Base-by-base conservation (phyloP, 2,888 invertebrate species). In the Hedychridium roseum region DNA sequence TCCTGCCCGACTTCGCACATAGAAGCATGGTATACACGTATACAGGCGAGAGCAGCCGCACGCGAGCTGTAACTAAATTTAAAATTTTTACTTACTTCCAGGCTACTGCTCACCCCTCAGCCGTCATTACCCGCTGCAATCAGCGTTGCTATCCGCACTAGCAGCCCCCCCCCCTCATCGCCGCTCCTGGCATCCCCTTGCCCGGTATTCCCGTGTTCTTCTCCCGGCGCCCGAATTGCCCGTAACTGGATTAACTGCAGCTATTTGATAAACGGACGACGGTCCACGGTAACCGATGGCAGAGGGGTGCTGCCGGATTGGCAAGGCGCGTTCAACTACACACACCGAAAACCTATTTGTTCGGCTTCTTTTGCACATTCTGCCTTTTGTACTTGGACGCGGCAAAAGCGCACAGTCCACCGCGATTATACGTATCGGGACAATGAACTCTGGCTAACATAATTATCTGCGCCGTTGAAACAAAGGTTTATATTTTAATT, bases 1-100 rank as follows among this genome's bases (percentile, higher is more conserved):
- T 73, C 67, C 54, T 49, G 55, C 52, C 59, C 58, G 61, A 53
- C 60, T 67, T 68, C 65, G 66, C 65, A 70, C 68, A 72, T 68
- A 62, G 56, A 55, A 58, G 47, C 47, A 47, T 44, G 52, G 36
- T 37, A 23, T 31, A 43, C 26, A 32, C 53, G 27, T 21, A 21
- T 11, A 35, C 2, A 15, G n/a, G 27, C 21, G 21, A 31, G 20
- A 23, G 14, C 16, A 15, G 20, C 11, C 57, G 71, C 74, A 71
- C 70, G 72, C 69, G 65, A 68, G 68, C 73, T 71, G 71, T 79
- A 79, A 79, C 78, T 78, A 78, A 79, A 79, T 79, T 79, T 78
- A 74, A 79, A 79, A 79, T 79, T 79, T 79, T 78, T 76, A 78
- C 78, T 78, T 79, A 79, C 73, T 78, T 79, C 78, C 78, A 76